Evolutionary conservation across 2,888 invertebrate species (phyloP), one percentile per base, ranked within the genome.

Genomic region (Polia nebulosa): DNA sequence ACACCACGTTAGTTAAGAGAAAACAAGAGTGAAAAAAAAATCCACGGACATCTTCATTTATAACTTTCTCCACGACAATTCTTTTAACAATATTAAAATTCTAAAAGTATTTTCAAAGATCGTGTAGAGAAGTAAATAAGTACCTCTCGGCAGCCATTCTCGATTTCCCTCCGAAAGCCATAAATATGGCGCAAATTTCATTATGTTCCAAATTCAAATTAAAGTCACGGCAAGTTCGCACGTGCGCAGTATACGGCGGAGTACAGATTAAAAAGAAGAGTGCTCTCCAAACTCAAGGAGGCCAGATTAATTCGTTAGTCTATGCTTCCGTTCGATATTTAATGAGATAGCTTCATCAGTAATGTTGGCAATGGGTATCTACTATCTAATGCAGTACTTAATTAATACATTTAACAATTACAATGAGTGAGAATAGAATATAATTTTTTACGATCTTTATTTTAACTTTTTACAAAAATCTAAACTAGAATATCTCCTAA

Each of bases 111-210:
- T 39, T 75, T 52, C 67, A 66, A 61, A 81, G 80, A 83, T 81
- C 78, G 79, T 76, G 73, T 76, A 66, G 81, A 80, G 77, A 76
- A 62, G 59, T 71, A 49, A 85, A n/a, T n/a, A n/a, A 83, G 82
- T 84, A 78, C 80, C 81, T 86, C 87, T 86, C 83, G 85, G 83
- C 82, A 84, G 85, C 87, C 87, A 88, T 88, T 87, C 90, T 88
- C 89, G 85, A 90, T 93, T 93, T 92, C 92, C 90, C 91, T 89
- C 87, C 85, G 88, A 92, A 91, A 89, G 89, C 90, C 92, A 94
- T 94, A 94, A 94, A 93, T 93, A 93, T 93, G 93, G 93, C 89
- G 91, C 91, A 90, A 91, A 92, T 93, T 93, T 93, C 93, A 94
- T 94, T 94, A 92, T 88, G 91, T 91, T 91, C 91, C 87, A 90